A percentile compares a stretch with the other conserved stretches of the same genome.
phyloP scores from a whole-genome alignment of 2,888 invertebrate genomes.

The Limnephilus lunatus region DNA sequence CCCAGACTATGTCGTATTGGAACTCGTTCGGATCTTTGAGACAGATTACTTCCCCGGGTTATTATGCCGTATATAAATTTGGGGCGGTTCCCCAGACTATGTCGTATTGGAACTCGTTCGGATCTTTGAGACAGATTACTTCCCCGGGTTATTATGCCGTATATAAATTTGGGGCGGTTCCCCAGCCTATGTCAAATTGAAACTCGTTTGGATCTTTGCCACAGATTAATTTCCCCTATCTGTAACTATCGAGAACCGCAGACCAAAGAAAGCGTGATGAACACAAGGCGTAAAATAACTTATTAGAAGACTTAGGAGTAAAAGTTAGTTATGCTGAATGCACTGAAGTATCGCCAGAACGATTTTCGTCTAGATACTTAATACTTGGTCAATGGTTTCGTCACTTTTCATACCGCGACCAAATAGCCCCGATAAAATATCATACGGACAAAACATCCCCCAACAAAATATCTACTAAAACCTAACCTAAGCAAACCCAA shows the following conservation, averaged over 20 bases:
- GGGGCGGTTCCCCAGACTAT: background rate
- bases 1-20: background rate
- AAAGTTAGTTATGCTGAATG: too few relatives aligned
- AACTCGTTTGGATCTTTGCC: background rate
- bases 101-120: background rate
- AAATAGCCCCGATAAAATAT: too few relatives aligned
- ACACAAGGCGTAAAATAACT: too few relatives aligned
- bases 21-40: background rate
- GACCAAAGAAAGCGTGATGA: background rate
- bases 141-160: background rate
- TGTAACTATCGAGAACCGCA: background rate
- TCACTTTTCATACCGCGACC: too few relatives aligned
- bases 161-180: background rate
- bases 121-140: background rate
- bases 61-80: background rate
- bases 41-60: background rate
- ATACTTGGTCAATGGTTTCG: too few relatives aligned
- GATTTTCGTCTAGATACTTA: too few relatives aligned
- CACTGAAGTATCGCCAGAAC: too few relatives aligned
- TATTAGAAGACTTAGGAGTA: too few relatives aligned
- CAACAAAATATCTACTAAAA: too few relatives aligned
- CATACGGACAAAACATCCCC: too few relatives aligned
- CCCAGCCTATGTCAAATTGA: background rate
- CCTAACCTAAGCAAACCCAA: too few relatives aligned
- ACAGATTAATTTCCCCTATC: background rate